Evolutionary conservation across 1,140 invertebrate species (phyloP).

Genomic region (Marisa cornuarietis): DNA sequence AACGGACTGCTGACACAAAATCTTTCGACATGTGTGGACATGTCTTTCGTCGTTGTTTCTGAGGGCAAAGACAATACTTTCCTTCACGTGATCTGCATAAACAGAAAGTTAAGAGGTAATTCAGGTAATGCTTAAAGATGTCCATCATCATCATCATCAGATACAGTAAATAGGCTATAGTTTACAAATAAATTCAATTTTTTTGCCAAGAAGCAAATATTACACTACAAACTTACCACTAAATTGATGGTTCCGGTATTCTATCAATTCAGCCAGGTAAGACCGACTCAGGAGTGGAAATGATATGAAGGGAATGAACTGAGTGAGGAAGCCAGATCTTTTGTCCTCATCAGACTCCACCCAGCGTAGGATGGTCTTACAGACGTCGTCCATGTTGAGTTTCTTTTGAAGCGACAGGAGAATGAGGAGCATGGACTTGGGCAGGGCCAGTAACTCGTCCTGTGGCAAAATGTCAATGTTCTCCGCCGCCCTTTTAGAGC

Average conservation of each 20-base stretch:
- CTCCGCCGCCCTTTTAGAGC: neutral
- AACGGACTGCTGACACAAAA: too few relatives aligned
- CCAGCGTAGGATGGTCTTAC: slow-evolving; percentile 11
- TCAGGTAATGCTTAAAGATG: too few relatives aligned
- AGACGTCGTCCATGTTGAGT: slow-evolving; percentile 9
- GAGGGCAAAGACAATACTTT: too few relatives aligned
- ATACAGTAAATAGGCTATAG: too few relatives aligned
- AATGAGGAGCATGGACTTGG: slow-evolving; percentile 12
- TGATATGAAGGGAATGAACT: slow-evolving; percentile 7
- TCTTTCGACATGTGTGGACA: too few relatives aligned
- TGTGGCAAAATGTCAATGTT: neutral
- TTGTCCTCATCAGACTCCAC: neutral
- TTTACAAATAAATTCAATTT: too few relatives aligned
- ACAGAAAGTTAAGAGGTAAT: too few relatives aligned
- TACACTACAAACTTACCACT: neutral
- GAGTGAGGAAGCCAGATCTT: neutral
- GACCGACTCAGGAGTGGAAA: neutral
- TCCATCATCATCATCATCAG: too few relatives aligned
- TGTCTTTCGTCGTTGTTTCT: too few relatives aligned
- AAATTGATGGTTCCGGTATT: neutral
- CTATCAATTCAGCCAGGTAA: slow-evolving; percentile 4
- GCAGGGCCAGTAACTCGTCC: neutral
- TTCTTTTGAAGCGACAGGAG: neutral
- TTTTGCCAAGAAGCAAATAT: neutral
- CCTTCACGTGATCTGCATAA: too few relatives aligned